A percentile compares a stretch with the other conserved stretches of the same genome.
Evolutionary conservation across 2,888 invertebrate species (phyloP).

Genomic region (Erebia ligea): DNA sequence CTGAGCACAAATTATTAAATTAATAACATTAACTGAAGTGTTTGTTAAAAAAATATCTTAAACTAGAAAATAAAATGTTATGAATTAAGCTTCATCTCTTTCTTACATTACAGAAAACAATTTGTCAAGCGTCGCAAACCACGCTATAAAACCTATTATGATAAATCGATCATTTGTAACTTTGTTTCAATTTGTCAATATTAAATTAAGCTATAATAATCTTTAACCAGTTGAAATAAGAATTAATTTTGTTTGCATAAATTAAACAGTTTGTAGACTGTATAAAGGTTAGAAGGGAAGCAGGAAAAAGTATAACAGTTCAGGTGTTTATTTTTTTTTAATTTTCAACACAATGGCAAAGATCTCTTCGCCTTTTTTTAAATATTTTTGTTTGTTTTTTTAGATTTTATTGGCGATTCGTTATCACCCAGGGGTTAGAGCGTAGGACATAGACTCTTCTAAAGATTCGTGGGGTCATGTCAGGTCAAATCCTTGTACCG

Average conservation of each 20-base stretch:
- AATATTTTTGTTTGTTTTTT: too few relatives aligned
- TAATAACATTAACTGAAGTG: too few relatives aligned
- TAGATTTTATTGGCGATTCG: constrained; percentile 1
- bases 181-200: neutral
- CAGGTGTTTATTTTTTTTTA: constrained; percentile 44
- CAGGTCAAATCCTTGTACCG: too few relatives aligned
- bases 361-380: neutral
- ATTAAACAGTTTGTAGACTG: constrained; percentile 3
- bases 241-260: constrained; percentile 3
- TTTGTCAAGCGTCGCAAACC: constrained; percentile 7
- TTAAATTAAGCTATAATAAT: constrained; percentile 8
- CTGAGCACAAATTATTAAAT: too few relatives aligned
- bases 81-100: neutral
- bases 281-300: constrained; percentile 43
- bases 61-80: neutral
- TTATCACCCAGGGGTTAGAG: neutral
- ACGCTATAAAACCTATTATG: neutral
- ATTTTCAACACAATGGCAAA: neutral
- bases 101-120: neutral
- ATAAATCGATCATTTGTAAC: constrained; percentile 19
- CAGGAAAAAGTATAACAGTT: constrained; percentile 45
- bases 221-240: neutral
- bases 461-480: neutral
- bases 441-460: neutral
- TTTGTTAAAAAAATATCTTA: too few relatives aligned